phyloP scores from a whole-genome alignment of 2,888 invertebrate species.

The Aquatica leii region DNA sequence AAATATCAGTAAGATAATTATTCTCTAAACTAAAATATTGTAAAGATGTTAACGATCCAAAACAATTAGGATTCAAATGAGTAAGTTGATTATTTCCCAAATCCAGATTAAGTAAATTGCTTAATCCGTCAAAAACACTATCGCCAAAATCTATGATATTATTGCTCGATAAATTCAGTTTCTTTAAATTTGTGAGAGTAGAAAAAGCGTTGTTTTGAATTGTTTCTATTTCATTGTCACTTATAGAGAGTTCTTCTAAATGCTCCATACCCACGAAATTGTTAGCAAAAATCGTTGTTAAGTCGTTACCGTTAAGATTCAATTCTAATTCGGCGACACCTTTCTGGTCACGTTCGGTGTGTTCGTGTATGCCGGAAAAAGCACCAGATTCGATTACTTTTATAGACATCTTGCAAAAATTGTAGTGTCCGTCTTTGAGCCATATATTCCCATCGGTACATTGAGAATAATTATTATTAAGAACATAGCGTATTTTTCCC shows the following conservation, averaged over 20 bases:
- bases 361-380: neutral
- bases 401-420: conserved; percentile 6
- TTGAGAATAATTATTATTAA: neutral
- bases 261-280: conserved; percentile 8
- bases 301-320: neutral
- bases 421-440: neutral
- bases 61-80: too few species aligned
- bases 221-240: too few species aligned
- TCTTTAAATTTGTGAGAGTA: too few species aligned
- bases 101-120: too few species aligned
- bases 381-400: conserved; percentile 2
- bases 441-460: neutral
- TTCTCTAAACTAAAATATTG: neutral
- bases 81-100: too few species aligned
- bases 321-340: neutral
- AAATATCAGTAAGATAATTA: too few species aligned
- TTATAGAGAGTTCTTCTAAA: too few species aligned
- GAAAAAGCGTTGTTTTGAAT: too few species aligned
- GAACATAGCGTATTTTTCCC: neutral
- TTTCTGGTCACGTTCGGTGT: neutral
- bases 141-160: neutral
- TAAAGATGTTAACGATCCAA: too few species aligned
- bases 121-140: neutral
- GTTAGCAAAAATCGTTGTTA: neutral
- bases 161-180: too few species aligned